Conservation (phyloP, 2,888 invertebrate species). For the Iphiclides podalirius region DNA sequence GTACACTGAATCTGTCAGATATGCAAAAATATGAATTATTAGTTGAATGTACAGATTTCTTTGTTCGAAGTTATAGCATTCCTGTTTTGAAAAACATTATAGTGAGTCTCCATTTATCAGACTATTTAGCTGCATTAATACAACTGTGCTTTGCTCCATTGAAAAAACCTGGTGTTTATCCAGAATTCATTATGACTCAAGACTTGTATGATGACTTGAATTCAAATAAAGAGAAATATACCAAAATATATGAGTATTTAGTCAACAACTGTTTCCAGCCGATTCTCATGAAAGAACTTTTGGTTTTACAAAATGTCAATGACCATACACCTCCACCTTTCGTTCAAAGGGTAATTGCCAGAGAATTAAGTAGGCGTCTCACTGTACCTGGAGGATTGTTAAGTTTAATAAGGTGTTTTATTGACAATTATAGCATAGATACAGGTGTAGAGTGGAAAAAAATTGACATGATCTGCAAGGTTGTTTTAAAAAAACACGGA, state of each 20-base stretch:
- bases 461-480: slow-evolving; percentile 83
- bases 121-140: slow-evolving; percentile 83
- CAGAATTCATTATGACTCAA: slow-evolving; percentile 75
- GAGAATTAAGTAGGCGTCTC: slow-evolving; percentile 81
- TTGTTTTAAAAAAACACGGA: slow-evolving; percentile 80
- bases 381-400: slow-evolving; percentile 82
- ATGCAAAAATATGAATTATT: slow-evolving; percentile 75
- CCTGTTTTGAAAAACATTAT: slow-evolving; percentile 79
- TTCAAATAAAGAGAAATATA: slow-evolving; percentile 74
- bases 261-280: slow-evolving; percentile 80
- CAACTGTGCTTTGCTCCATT: slow-evolving; percentile 85
- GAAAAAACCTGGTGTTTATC: slow-evolving; percentile 76
- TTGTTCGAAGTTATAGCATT: slow-evolving; percentile 67
- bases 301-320: slow-evolving; percentile 80
- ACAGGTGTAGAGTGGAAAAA: slow-evolving; percentile 83
- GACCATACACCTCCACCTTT: slow-evolving; percentile 80
- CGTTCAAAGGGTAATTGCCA: slow-evolving; percentile 81
- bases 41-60: slow-evolving; percentile 67
- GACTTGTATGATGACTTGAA: slow-evolving; percentile 74
- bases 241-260: slow-evolving; percentile 69
- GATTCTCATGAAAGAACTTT: slow-evolving; percentile 83
- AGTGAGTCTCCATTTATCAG: slow-evolving; percentile 77
- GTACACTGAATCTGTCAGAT: slow-evolving; percentile 56
- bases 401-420: slow-evolving; percentile 82
- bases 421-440: slow-evolving; percentile 78